Conservation (phyloP, 2,113 vertebrate genomes). For the Anhinga anhinga region DNA sequence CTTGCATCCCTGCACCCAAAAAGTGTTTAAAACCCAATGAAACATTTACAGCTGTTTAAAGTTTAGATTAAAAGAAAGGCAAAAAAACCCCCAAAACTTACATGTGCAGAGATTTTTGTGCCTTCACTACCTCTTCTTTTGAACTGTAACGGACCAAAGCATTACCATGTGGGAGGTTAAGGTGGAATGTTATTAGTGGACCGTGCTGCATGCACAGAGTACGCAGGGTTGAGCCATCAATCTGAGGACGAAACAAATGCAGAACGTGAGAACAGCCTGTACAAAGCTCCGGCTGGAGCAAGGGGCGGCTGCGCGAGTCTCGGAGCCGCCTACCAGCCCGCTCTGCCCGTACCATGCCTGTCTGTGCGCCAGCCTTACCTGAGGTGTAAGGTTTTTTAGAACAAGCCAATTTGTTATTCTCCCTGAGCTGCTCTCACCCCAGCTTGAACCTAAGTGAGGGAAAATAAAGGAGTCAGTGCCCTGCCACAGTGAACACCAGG, state of each 20-base stretch:
- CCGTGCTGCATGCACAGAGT: conserved; percentile 99
- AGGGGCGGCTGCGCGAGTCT: neutral
- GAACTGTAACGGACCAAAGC: conserved; percentile 98
- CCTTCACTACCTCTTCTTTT: conserved; percentile 98
- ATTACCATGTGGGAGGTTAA: conserved; percentile 97
- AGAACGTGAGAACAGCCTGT: neutral
- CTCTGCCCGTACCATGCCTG: rapidly evolving
- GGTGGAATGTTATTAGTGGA: conserved; percentile 99
- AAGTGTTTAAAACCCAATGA: rapidly evolving
- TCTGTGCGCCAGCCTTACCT: conserved; percentile 75
- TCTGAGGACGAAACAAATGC: conserved; percentile 66
- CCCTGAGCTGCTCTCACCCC: conserved; percentile 98
- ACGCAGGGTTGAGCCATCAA: conserved; percentile 97
- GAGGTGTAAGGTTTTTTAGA: conserved; percentile 99
- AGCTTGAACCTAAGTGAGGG: conserved; percentile 85
- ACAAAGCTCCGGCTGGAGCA: neutral
- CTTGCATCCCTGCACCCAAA: neutral
- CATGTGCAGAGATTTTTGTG: conserved; percentile 99
- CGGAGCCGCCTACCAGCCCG: neutral
- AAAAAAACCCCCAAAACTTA: conserved; percentile 68
- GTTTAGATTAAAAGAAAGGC: rapidly evolving
- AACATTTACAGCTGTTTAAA: neutral
- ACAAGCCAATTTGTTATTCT: conserved; percentile 98
- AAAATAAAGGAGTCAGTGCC: neutral
- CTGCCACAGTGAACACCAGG: neutral